Conservation (phyloP, 2,113 vertebrate genomes). For the Pelodiscus sinensis region DNA sequence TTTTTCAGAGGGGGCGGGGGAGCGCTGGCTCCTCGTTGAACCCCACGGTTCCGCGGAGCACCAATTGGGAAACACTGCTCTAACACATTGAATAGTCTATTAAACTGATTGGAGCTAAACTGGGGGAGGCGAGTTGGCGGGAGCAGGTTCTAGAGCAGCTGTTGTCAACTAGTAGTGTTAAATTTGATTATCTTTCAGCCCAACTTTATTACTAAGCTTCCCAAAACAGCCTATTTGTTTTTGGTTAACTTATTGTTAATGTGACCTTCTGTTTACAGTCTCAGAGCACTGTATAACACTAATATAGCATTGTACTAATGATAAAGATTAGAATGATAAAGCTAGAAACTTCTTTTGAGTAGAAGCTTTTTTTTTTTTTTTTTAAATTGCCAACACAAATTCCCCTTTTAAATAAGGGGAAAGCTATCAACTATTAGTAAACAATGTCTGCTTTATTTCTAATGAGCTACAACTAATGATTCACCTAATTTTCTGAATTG, state of each 20-base stretch:
- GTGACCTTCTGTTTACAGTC: neutral
- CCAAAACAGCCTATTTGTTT: neutral
- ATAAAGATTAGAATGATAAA: too few relatives aligned
- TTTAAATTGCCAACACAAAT: too few relatives aligned
- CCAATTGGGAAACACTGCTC: too few relatives aligned
- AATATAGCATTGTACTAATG: fast-evolving
- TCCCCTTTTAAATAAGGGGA: too few relatives aligned
- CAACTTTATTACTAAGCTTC: neutral
- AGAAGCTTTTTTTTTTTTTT: neutral
- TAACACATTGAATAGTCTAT: neutral
- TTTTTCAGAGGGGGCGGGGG: too few relatives aligned
- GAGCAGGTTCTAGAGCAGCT: neutral
- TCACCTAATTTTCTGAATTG: neutral
- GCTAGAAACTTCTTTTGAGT: neutral
- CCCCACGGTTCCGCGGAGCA: too few relatives aligned
- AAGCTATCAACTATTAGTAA: neutral
- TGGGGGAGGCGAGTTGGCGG: neutral
- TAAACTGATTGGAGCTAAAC: neutral
- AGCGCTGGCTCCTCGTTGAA: too few relatives aligned
- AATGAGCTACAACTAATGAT: too few relatives aligned
- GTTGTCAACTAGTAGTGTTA: neutral
- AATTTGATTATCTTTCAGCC: neutral
- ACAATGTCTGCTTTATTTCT: neutral
- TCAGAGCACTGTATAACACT: neutral
- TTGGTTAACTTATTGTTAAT: neutral